Evolutionary conservation across 2,888 invertebrate genomes (phyloP).

Genomic region (Pristionchus arcanus): DNA sequence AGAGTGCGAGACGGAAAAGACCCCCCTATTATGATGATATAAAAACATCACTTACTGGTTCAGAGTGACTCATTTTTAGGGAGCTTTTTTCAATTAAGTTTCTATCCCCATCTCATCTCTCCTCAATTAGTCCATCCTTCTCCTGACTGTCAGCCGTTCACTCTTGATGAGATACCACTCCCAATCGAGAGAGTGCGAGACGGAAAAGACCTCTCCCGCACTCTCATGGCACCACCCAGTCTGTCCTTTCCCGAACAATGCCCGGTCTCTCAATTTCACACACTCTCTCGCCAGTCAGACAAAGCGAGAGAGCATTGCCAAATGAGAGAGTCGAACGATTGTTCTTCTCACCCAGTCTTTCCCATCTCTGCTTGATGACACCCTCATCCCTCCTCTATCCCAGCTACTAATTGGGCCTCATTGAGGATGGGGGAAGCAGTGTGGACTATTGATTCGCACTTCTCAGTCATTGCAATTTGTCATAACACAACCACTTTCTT

Average conservation of each 20-base stretch:
- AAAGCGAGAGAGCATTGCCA: too few species aligned
- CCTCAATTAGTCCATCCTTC: not conserved
- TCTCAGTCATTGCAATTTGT: not conserved
- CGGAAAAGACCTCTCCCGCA: not conserved
- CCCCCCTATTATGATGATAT: too few species aligned
- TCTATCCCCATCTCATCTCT: not conserved
- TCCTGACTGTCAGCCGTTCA: not conserved
- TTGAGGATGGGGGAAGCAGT: not conserved
- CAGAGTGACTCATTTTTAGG: too few species aligned
- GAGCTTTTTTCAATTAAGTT: too few species aligned
- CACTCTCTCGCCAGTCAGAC: too few species aligned
- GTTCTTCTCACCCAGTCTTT: not conserved
- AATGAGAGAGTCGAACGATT: too few species aligned
- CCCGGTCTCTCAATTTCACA: too few species aligned
- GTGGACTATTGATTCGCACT: not conserved
- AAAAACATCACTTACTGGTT: too few species aligned
- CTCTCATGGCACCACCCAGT: slow-evolving; percentile 11
- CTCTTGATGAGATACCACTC: not conserved
- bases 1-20: not conserved
- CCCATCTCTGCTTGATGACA: slow-evolving; percentile 10
- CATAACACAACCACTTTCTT: too few species aligned
- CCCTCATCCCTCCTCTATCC: not conserved
- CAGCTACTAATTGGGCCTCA: slow-evolving; percentile 21
- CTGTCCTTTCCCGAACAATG: not conserved
- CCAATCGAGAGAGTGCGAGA: not conserved